Evolutionary conservation across 2,113 vertebrate genomes (phyloP).

Genomic region (Limanda limanda): DNA sequence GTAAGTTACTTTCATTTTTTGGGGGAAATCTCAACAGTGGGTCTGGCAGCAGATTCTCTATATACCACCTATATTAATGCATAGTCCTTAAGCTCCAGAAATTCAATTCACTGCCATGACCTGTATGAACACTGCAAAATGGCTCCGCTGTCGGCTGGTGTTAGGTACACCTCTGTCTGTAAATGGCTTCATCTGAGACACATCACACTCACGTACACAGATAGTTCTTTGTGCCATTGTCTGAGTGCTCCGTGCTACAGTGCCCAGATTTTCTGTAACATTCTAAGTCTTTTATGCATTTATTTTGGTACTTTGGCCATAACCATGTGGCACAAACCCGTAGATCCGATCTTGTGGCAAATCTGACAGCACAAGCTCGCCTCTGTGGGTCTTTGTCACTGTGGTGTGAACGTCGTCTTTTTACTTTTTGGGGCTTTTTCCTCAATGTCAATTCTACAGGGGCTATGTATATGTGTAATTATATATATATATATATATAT

Average conservation of each 20-base stretch:
- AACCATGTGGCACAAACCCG: conserved; percentile 98
- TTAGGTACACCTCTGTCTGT: neutral
- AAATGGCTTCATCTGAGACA: neutral
- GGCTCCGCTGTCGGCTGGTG: neutral
- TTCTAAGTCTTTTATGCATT: conserved; percentile 13
- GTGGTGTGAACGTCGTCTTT: conserved; percentile 84
- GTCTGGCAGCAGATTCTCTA: conserved; percentile 17
- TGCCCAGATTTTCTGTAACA: neutral
- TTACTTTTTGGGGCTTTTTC: conserved; percentile 14
- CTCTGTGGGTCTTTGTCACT: conserved; percentile 99
- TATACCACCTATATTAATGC: conserved; percentile 17
- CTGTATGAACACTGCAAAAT: neutral
- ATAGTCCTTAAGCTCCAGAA: neutral
- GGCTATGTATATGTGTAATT: neutral
- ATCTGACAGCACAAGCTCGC: conserved; percentile 95
- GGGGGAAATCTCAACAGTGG: conserved; percentile 27
- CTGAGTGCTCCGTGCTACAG: too few species aligned
- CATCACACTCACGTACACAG: neutral
- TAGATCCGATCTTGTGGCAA: conserved; percentile 99
- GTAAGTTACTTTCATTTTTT: conserved; percentile 63
- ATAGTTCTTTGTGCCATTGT: neutral
- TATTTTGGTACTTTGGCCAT: conserved; percentile 72
- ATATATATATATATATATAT: too few species aligned
- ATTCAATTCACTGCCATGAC: neutral
- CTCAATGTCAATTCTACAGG: neutral